Evolutionary conservation across 2,797 vertebrate genomes (phyloP).

Genomic region (Xiphophorus birchmanni): DNA sequence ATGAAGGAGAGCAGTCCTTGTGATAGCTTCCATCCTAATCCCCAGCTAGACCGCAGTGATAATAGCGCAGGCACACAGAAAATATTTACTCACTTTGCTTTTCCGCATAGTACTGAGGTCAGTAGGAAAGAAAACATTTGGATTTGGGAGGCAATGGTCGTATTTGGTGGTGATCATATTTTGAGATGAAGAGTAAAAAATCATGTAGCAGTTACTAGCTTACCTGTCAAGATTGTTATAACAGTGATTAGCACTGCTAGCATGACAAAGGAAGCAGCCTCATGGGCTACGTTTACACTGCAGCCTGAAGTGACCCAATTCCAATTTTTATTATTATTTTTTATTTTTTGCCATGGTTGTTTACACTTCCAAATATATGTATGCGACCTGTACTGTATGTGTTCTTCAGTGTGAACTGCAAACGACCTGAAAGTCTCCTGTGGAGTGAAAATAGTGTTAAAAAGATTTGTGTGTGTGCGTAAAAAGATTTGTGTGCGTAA

Average conservation of each 20-base stretch:
- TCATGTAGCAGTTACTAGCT: background rate
- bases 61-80: conserved; percentile 16
- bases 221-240: background rate
- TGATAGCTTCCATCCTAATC: conserved; percentile 50
- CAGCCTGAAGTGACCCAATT: no score
- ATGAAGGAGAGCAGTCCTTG: conserved; percentile 29
- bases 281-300: no score
- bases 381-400: background rate
- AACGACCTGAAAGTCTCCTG: no score
- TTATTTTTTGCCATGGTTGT: no score
- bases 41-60: conserved; percentile 21
- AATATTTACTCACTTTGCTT: conserved; percentile 11
- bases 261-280: background rate
- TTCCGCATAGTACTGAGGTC: conserved; percentile 15
- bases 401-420: background rate
- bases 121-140: background rate
- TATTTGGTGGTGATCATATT: background rate
- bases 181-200: no score
- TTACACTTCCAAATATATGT: no score
- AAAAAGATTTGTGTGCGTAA: no score
- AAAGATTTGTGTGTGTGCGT: no score
- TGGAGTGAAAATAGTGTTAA: no score
- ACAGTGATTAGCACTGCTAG: background rate
- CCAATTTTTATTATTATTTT: no score
- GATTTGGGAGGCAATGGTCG: background rate